phyloP scores from a whole-genome alignment of 2,888 invertebrate genomes.

The Mythimna vitellina region DNA sequence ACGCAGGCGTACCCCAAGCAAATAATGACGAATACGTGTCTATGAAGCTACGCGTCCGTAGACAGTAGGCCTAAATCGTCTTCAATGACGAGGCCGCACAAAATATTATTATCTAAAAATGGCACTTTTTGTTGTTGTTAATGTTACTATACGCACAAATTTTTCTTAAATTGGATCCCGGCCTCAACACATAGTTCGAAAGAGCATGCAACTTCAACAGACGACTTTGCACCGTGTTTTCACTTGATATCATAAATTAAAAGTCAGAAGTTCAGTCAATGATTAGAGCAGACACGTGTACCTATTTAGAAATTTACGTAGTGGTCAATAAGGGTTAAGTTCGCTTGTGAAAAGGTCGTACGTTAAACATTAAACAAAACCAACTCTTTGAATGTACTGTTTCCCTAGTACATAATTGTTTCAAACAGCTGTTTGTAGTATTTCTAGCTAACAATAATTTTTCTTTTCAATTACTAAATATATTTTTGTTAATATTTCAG shows the following conservation, averaged over 20 bases:
- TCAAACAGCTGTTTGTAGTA: not conserved
- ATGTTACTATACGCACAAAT: slow-evolving; percentile 82
- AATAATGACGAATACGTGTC: no score
- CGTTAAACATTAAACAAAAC: not conserved
- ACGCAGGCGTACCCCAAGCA: no score
- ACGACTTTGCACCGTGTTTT: not conserved
- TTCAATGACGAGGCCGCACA: slow-evolving; percentile 94
- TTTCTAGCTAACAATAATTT: not conserved
- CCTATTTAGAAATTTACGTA: not conserved
- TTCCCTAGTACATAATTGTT: slow-evolving; percentile 19
- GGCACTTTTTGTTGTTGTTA: slow-evolving; percentile 86
- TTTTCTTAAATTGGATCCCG: not conserved
- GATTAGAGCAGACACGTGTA: no score
- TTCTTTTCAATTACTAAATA: not conserved
- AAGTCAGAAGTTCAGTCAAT: no score
- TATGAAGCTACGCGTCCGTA: no score
- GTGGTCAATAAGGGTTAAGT: not conserved
- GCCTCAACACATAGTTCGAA: not conserved
- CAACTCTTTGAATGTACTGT: not conserved
- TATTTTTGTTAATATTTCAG: slow-evolving; percentile 78
- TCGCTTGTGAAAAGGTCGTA: not conserved
- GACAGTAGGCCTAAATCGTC: no score
- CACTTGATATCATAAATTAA: not conserved
- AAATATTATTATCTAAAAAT: slow-evolving; percentile 89
- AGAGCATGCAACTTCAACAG: no score